Percentiles rank a stretch among this genome's conserved stretches.
These are phyloP conservation scores for Garrulus glandarius DNA, from an alignment of 2,797 vertebrate genomes.

Conservation along the genomic window DNA sequence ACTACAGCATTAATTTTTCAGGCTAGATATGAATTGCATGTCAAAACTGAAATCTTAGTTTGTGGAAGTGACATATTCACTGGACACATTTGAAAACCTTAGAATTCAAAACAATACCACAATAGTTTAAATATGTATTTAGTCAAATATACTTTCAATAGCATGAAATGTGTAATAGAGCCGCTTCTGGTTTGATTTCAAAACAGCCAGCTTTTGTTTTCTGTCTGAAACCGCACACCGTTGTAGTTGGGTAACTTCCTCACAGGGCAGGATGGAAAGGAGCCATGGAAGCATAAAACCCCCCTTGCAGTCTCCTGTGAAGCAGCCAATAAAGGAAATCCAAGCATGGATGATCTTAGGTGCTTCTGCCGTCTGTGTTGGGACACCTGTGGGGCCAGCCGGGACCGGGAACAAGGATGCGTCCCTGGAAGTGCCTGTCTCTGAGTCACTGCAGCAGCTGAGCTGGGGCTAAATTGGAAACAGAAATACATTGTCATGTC, in stretches of 20 bases:
- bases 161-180: background rate
- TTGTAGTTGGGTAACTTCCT: background rate
- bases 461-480: constrained; percentile 43
- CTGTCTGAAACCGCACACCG: background rate
- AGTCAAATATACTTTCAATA: background rate
- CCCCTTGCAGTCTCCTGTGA: background rate
- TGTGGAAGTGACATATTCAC: background rate
- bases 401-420: fast-evolving
- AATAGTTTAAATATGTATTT: background rate
- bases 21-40: background rate
- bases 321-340: background rate
- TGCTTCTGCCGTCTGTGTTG: background rate
- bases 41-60: background rate
- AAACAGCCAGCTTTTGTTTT: constrained; percentile 9
- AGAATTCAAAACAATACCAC: background rate
- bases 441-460: constrained; percentile 24
- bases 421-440: background rate
- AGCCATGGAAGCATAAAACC: background rate
- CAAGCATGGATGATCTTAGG: background rate
- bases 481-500: constrained; percentile 46
- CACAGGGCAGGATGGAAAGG: background rate
- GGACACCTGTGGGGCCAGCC: background rate
- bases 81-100: background rate
- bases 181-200: constrained; percentile 4
- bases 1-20: background rate